Evolutionary conservation across 1,140 invertebrate genomes (phyloP).

Genomic region (Cydia splendana): DNA sequence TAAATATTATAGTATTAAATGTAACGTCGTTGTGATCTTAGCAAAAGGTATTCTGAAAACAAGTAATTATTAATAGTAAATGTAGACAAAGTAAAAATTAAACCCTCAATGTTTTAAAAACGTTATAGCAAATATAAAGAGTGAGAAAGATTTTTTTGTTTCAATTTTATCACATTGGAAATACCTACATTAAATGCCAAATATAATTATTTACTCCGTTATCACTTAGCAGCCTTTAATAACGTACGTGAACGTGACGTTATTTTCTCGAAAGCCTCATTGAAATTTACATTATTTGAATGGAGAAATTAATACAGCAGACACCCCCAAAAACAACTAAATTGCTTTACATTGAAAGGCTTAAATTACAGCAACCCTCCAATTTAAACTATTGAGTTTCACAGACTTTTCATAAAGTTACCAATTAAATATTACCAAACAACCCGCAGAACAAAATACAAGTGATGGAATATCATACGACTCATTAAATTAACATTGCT

Average conservation of each 20-base stretch:
- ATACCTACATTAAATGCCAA: not conserved
- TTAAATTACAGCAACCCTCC: conserved; percentile 13
- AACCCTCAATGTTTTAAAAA: conserved; percentile 50
- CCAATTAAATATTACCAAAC: not conserved
- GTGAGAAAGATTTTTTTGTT: conserved; percentile 37
- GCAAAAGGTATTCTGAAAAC: conserved; percentile 42
- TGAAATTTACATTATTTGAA: not conserved
- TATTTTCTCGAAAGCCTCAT: no score
- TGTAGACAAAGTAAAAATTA: conserved; percentile 38
- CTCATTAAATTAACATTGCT: not conserved
- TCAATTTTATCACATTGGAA: not conserved
- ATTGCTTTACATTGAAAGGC: conserved; percentile 10
- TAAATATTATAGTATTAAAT: conserved; percentile 57
- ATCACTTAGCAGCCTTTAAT: no score
- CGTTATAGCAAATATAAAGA: conserved; percentile 45
- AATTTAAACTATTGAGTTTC: conserved; percentile 17
- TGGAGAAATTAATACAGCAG: not conserved
- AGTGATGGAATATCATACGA: not conserved
- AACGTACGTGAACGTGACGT: no score
- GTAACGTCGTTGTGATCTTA: conserved; percentile 67
- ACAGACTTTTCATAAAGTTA: conserved; percentile 2
- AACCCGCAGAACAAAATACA: not conserved
- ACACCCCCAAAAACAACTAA: not conserved
- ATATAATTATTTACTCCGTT: not conserved
- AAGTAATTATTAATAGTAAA: conserved; percentile 46